These are phyloP conservation scores for Balanococcus diminutus DNA, from an alignment of 2,888 invertebrate genomes.

Conservation along the genomic window DNA sequence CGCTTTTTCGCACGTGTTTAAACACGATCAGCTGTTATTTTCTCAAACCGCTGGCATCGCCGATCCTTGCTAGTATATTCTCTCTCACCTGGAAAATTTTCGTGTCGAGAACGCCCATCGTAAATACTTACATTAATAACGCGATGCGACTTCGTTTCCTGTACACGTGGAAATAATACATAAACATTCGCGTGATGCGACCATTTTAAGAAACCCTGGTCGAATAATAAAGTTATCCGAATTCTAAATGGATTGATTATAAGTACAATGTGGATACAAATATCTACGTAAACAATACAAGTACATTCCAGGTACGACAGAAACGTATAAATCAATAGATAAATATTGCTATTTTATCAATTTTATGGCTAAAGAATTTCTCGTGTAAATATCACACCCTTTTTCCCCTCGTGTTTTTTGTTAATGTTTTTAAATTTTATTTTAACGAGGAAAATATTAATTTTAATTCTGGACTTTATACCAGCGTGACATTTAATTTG, in stretches of 20 bases:
- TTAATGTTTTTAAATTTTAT: neutral
- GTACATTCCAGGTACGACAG: neutral
- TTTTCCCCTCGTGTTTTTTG: neutral
- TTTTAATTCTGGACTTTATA: neutral
- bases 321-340: neutral
- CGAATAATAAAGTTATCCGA: slow-evolving; percentile 6
- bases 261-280: neutral
- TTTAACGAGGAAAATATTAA: neutral
- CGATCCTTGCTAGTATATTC: neutral
- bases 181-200: slow-evolving; percentile 1
- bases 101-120: slow-evolving; percentile 11
- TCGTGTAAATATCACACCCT: neutral
- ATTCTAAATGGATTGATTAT: neutral
- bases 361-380: neutral
- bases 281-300: neutral
- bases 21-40: neutral
- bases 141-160: neutral
- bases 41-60: neutral
- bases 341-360: neutral
- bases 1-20: neutral
- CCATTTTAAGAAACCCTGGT: slow-evolving; percentile 10
- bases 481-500: neutral
- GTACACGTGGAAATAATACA: neutral
- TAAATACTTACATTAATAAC: neutral
- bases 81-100: neutral